Conservation (phyloP, 2,797 vertebrate genomes). For the Telmatherina bonti region DNA sequence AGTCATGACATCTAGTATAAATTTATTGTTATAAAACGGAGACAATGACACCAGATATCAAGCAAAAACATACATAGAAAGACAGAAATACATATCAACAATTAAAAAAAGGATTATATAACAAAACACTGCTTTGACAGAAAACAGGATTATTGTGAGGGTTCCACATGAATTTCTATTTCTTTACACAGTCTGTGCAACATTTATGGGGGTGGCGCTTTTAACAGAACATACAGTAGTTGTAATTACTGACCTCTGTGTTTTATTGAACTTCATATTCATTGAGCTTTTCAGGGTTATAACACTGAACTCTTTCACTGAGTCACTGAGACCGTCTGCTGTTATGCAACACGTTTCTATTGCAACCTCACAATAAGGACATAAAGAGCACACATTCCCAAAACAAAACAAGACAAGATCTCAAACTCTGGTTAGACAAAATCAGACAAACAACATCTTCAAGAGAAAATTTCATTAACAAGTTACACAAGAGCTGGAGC, state of each 20-base stretch:
- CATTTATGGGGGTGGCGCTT: conserved; percentile 29
- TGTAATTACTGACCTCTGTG: conserved; percentile 43
- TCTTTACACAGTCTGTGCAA: conserved; percentile 6
- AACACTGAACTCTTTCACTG: conserved; percentile 36
- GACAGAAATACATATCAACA: not conserved
- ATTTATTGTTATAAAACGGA: not conserved
- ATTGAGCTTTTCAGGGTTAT: conserved; percentile 50
- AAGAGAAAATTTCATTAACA: conserved; percentile 5
- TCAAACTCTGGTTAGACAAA: not conserved
- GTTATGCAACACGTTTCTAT: conserved; percentile 35
- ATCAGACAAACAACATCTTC: not conserved
- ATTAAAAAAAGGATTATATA: not conserved
- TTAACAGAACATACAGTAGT: conserved; percentile 34
- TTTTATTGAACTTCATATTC: conserved; percentile 53
- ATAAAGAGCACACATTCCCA: conserved; percentile 21
- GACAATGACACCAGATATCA: not conserved
- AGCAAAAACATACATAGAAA: not conserved
- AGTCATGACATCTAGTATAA: not conserved
- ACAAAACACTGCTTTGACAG: conserved; percentile 3
- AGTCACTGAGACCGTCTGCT: conserved; percentile 41
- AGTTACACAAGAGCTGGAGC: not conserved
- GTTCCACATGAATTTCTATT: conserved; percentile 1
- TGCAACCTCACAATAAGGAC: conserved; percentile 18
- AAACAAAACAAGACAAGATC: conserved; percentile 11
- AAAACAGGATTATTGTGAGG: conserved; percentile 1